phyloP scores from a whole-genome alignment of 2,797 vertebrate species.

The Miichthys miiuy region DNA sequence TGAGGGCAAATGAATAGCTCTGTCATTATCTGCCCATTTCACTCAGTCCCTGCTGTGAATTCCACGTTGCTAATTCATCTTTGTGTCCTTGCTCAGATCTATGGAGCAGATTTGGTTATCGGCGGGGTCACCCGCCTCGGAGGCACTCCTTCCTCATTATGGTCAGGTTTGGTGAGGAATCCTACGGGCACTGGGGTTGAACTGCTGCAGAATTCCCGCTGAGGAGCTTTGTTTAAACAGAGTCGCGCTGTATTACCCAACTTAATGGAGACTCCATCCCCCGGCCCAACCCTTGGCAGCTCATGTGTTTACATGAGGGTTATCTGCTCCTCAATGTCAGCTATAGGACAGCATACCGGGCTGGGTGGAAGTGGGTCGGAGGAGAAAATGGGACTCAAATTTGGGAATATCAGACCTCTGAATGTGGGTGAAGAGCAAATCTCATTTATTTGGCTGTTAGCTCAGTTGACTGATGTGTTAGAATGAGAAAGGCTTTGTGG shows the following conservation, averaged over 20 bases:
- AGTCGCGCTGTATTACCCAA: slow-evolving; percentile 53
- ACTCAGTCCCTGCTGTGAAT: slow-evolving; percentile 50
- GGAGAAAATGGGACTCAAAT: slow-evolving; percentile 18
- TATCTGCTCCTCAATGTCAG: slow-evolving; percentile 53
- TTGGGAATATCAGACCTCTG: slow-evolving; percentile 23
- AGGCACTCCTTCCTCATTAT: slow-evolving; percentile 65
- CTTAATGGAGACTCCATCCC: slow-evolving; percentile 55
- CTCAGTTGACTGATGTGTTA: slow-evolving; percentile 3
- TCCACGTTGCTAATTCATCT: slow-evolving; percentile 58
- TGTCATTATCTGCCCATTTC: slow-evolving; percentile 65
- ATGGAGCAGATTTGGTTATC: slow-evolving; percentile 56
- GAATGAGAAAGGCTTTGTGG: background rate
- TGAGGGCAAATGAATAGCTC: slow-evolving; percentile 59
- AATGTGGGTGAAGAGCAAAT: slow-evolving; percentile 27
- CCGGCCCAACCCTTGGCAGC: background rate
- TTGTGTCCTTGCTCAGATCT: slow-evolving; percentile 66
- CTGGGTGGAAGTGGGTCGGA: background rate
- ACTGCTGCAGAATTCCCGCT: slow-evolving; percentile 43
- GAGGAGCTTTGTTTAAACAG: slow-evolving; percentile 69
- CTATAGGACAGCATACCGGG: background rate
- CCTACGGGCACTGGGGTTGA: slow-evolving; percentile 41
- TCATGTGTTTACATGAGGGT: slow-evolving; percentile 53
- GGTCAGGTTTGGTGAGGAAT: slow-evolving; percentile 43
- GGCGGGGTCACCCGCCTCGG: slow-evolving; percentile 32
- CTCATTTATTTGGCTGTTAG: slow-evolving; percentile 27